These are phyloP conservation scores for Hydrozoanthus gracilis DNA, from an alignment of 92 coral and sea anemone genomes.

Conservation along the genomic window DNA sequence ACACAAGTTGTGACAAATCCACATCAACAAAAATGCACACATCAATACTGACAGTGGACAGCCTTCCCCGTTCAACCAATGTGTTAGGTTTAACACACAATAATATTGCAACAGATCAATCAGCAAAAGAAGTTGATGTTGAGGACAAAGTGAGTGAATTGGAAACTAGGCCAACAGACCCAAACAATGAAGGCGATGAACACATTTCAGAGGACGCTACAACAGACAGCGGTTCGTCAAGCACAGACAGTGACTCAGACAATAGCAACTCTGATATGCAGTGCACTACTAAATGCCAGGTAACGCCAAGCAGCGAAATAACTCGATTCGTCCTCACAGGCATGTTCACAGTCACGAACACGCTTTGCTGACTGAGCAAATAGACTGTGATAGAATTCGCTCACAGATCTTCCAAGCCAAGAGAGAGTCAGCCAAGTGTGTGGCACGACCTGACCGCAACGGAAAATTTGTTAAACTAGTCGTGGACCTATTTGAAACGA, in stretches of 20 bases:
- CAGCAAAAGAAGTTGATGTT: conserved; percentile 16
- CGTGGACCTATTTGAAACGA: conserved; percentile 22
- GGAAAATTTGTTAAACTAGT: conserved; percentile 3
- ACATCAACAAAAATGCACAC: background rate
- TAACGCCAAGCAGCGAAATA: conserved; percentile 23
- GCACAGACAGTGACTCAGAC: conserved; percentile 17
- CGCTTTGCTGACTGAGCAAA: conserved; percentile 16
- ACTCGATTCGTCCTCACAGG: conserved; percentile 19
- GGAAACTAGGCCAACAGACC: conserved; percentile 19
- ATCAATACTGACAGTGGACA: background rate
- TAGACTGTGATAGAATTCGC: conserved; percentile 23
- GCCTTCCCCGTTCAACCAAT: conserved; percentile 12
- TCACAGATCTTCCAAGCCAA: conserved; percentile 24
- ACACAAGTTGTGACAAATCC: background rate
- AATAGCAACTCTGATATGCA: conserved; percentile 12
- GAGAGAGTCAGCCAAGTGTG: conserved; percentile 17
- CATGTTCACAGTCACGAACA: conserved; percentile 19
- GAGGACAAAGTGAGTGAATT: conserved; percentile 23
- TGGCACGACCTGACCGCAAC: conserved; percentile 19
- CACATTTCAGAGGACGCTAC: conserved; percentile 11
- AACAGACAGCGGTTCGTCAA: conserved; percentile 23
- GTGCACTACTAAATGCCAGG: conserved; percentile 19
- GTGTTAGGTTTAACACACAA: conserved; percentile 22
- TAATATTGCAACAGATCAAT: background rate
- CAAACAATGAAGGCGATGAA: conserved; percentile 18